A percentile compares a stretch with the other conserved stretches of the same genome.
Conservation (phyloP, 1,140 invertebrate species). For the Chlorops oryzae region DNA sequence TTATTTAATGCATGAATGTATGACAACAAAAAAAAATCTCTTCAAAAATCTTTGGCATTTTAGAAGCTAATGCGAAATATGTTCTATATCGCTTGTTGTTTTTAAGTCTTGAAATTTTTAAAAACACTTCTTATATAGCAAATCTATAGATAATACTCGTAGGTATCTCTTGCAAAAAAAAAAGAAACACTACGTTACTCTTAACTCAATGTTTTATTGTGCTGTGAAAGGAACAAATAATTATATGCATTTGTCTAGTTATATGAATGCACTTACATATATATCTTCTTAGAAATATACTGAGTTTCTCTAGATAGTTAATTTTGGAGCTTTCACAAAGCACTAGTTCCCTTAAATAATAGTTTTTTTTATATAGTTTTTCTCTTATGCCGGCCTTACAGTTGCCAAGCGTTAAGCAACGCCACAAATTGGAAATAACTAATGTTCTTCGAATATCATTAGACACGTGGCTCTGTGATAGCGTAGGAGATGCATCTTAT, state of each 20-base stretch:
- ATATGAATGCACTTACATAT: constrained; percentile 1
- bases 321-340: not conserved
- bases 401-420: no score
- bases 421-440: no score
- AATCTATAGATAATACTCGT: constrained; percentile 6
- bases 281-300: constrained; percentile 1
- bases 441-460: no score
- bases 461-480: no score
- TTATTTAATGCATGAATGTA: no score
- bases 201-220: constrained; percentile 8
- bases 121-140: not conserved
- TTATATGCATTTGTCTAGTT: constrained; percentile 8
- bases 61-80: not conserved
- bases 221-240: constrained; percentile 16
- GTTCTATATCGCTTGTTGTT: not conserved
- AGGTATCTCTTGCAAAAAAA: no score
- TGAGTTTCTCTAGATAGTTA: not conserved
- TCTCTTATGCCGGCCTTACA: no score
- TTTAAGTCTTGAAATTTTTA: not conserved
- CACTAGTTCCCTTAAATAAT: not conserved
- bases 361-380: constrained; percentile 1
- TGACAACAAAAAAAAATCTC: no score
- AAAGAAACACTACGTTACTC: not conserved
- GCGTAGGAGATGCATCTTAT: no score
- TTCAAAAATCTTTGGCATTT: not conserved